phyloP scores from a whole-genome alignment of 2,797 vertebrate genomes.

The Periparus ater region DNA sequence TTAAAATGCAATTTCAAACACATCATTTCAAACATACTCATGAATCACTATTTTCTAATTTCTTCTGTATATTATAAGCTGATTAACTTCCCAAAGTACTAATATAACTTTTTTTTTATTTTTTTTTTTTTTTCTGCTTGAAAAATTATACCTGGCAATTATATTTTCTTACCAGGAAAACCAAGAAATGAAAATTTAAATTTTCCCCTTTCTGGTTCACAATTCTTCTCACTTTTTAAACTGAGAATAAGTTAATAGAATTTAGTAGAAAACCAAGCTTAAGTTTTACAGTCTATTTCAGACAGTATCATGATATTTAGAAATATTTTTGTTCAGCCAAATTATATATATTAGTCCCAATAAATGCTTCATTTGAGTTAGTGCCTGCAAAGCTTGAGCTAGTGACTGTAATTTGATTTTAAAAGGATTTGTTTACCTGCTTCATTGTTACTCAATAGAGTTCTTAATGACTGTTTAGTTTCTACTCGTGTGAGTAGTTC shows the following conservation, averaged over 20 bases:
- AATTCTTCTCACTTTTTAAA: conserved; percentile 5
- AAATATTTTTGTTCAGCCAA: background rate
- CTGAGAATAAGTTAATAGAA: background rate
- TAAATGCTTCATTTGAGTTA: background rate
- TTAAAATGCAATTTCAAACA: conserved; percentile 65
- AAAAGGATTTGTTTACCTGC: background rate
- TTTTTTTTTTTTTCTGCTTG: background rate
- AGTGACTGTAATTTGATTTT: background rate
- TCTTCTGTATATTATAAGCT: conserved; percentile 49
- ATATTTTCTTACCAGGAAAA: conserved; percentile 43
- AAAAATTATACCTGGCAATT: conserved; percentile 34
- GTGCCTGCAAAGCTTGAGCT: background rate
- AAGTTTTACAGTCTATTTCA: conserved; percentile 2
- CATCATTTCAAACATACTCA: conserved; percentile 49
- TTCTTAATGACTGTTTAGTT: background rate
- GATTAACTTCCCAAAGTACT: conserved; percentile 48
- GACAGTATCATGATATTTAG: background rate
- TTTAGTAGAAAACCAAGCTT: background rate
- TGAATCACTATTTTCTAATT: conserved; percentile 53
- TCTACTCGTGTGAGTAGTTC: background rate
- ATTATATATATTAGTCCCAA: background rate
- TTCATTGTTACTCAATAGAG: background rate
- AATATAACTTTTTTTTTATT: conserved; percentile 13
- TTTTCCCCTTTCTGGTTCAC: conserved; percentile 1
- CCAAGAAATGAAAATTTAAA: conserved; percentile 22